A percentile compares a stretch with the other conserved stretches of the same genome.
Evolutionary conservation across 1,140 invertebrate genomes (phyloP).

Genomic region (Paraescarpia echinospica): DNA sequence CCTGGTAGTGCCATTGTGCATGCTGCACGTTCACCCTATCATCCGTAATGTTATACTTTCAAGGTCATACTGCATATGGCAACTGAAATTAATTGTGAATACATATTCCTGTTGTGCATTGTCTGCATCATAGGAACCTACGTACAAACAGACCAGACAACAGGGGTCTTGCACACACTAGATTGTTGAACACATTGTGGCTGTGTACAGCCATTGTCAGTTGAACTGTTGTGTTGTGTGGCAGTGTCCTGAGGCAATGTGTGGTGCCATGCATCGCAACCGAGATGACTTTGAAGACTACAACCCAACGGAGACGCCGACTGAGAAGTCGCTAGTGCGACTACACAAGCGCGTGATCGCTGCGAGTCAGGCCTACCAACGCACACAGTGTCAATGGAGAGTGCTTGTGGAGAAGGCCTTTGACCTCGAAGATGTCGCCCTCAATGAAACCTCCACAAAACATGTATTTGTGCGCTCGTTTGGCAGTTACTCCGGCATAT

Average conservation of each 20-base stretch:
- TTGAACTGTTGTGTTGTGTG: conserved; percentile 7
- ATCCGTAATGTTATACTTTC: neutral
- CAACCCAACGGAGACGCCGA: conserved; percentile 71
- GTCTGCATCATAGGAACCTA: neutral
- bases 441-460: conserved; percentile 72
- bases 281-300: conserved; percentile 56
- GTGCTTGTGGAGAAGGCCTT: conserved; percentile 76
- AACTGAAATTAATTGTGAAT: neutral
- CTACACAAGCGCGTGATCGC: conserved; percentile 73
- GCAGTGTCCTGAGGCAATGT: conserved; percentile 57
- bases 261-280: conserved; percentile 35
- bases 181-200: no score
- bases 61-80: neutral
- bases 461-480: conserved; percentile 61
- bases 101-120: neutral
- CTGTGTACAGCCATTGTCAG: neutral
- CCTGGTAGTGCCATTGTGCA: no score
- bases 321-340: conserved; percentile 58
- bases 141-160: no score
- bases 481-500: conserved; percentile 23
- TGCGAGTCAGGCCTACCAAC: conserved; percentile 56
- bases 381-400: conserved; percentile 89
- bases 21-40: no score
- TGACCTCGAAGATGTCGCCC: conserved; percentile 81
- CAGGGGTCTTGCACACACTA: no score